A percentile compares a stretch with the other conserved stretches of the same genome.
These are phyloP conservation scores for Popillia japonica DNA, from an alignment of 1,140 invertebrate species.

Conservation along the genomic window DNA sequence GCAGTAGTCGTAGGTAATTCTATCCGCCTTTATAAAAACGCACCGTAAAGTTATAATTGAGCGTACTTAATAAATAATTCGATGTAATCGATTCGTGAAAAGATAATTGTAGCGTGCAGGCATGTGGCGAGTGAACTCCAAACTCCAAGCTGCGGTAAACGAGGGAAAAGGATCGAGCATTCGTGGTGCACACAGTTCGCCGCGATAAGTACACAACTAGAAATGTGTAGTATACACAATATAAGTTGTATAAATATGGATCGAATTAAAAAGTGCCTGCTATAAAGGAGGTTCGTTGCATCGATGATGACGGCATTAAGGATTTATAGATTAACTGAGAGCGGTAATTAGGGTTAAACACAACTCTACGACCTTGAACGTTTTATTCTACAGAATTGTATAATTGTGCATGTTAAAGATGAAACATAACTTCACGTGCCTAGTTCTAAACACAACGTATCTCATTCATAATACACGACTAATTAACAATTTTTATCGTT, in stretches of 20 bases:
- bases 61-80: slow-evolving; percentile 53
- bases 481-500: too few species aligned
- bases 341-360: slow-evolving; percentile 2
- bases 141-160: background rate
- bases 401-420: too few species aligned
- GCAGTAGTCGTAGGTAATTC: too few species aligned
- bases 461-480: too few species aligned
- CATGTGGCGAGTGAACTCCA: slow-evolving; percentile 37
- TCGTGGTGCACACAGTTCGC: background rate
- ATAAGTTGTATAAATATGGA: too few species aligned
- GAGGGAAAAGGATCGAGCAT: background rate
- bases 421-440: too few species aligned
- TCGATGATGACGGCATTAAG: background rate
- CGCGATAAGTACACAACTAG: background rate
- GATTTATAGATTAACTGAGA: background rate
- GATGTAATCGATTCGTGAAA: slow-evolving; percentile 54
- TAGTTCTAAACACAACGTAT: too few species aligned
- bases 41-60: slow-evolving; percentile 46
- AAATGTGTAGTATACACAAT: too few species aligned
- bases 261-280: too few species aligned
- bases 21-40: too few species aligned
- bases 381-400: background rate
- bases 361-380: background rate
- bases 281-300: too few species aligned
- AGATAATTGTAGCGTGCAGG: slow-evolving; percentile 53